phyloP scores from a whole-genome alignment of 2,888 invertebrate genomes.

The Latrodectus elegans region DNA sequence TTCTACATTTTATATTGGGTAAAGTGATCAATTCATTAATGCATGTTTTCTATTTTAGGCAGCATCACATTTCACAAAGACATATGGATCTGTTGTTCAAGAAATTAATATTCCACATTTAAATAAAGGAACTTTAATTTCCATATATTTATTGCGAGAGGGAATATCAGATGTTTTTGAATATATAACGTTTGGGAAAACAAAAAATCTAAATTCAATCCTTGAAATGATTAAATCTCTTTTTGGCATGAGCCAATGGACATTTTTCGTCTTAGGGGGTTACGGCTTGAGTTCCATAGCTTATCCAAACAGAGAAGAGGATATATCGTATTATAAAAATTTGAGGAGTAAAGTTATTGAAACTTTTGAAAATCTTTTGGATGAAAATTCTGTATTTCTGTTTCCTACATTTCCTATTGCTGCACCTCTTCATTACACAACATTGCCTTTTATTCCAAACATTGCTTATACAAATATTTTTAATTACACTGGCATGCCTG shows the following conservation, averaged over 20 bases:
- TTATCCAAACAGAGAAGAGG: neutral
- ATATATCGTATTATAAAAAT: slow-evolving; percentile 1
- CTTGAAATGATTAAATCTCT: slow-evolving; percentile 23
- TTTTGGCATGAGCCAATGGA: slow-evolving; percentile 12
- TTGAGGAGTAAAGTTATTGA: neutral
- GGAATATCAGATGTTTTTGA: neutral
- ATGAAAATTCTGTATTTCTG: slow-evolving; percentile 80
- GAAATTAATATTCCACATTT: slow-evolving; percentile 16
- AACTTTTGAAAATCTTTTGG: slow-evolving; percentile 27
- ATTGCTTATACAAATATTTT: slow-evolving; percentile 90
- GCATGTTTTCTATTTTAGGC: slow-evolving; percentile 7
- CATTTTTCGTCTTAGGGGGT: neutral
- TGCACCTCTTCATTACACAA: slow-evolving; percentile 91
- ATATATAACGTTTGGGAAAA: neutral
- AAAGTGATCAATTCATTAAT: neutral
- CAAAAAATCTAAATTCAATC: slow-evolving; percentile 4
- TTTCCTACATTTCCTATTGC: slow-evolving; percentile 92
- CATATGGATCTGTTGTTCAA: neutral
- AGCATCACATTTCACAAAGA: neutral
- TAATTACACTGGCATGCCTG: slow-evolving; percentile 89
- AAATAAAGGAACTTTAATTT: neutral
- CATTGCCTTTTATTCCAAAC: slow-evolving; percentile 86
- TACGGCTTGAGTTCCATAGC: neutral
- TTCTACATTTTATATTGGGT: too few species aligned
- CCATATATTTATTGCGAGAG: neutral